Base-by-base conservation (phyloP, 2,797 vertebrate genomes). In the Periophthalmus magnuspinnatus region DNA sequence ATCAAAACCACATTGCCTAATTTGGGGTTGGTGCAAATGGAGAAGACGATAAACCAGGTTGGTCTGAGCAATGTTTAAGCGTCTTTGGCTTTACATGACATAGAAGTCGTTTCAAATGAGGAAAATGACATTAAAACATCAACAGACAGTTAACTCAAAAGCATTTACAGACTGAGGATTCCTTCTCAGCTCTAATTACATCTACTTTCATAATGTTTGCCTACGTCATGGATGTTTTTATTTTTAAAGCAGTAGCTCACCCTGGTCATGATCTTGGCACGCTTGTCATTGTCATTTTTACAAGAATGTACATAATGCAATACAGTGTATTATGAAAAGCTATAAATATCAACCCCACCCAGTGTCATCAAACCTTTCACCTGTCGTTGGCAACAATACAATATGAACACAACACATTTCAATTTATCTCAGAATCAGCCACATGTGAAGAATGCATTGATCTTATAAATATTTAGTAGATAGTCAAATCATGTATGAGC, bases 11-110 rank as follows among this genome's bases (percentile, higher is more conserved):
- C 95, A 4, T 94, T 99, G 8, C 97, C 97, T 77, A 99, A 98
- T 88, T 86, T 99, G 78, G 96, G 97, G 65, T 92, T 99, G 81
- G 97, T 98, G 72, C 97, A 99, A 86, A 98, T 99, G 97, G 97
- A 98, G 88, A 98, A 98, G 89, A 98, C 97, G 65, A 99, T 99
- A 86, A 98, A 92, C 86, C 97, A 99, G 96, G 97, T 98, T 88
- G 81, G 77, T 61, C 10, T 3, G n/a, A 32, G 14, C 5, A 16
- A 19, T 16, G 60, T 21, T 21, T 60, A 62, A 22, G n/a, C 11
- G 16, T 45, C 14, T 64, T 45, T 62, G n/a, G 9, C 45, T 41
- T 36, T 60, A n/a, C n/a, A 5, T 41, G n/a, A 60, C 36, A 62
- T 36, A 32, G 56, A 0, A 21, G 52, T 17, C 47, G 22, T 55